Base-by-base conservation (phyloP, 2,113 vertebrate species). In the Spheniscus mendiculus region DNA sequence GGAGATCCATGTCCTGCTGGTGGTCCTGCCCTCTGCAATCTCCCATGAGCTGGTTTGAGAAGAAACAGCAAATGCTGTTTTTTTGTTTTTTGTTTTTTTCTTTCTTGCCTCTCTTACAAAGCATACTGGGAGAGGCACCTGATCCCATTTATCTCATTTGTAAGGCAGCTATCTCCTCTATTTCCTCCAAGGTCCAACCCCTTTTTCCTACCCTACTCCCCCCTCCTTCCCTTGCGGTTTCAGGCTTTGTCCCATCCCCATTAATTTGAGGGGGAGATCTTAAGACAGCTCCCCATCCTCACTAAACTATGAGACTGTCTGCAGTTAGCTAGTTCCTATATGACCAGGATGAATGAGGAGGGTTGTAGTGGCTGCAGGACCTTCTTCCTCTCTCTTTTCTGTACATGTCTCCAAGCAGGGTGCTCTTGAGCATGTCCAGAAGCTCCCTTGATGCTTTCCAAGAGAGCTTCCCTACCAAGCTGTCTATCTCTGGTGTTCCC, bases 51-150 rank as follows among this genome's bases (percentile, higher is more conserved):
- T 83, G 47, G 11, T 23, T 56, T 66, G 42, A 74, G 34, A 38
- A 29, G 56, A 44, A 15, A 0, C 4, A 45, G 4, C 8, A 12
- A 40, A 59, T 22, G 14, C 4, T 47, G 38, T 16, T 11, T 12
- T 52, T 17, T 17, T 15, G 22, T 21, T 55, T 21, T 0, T n/a
- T n/a, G n/a, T n/a, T n/a, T n/a, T 19, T 4, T 2, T 5, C 23
- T 7, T 42, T 29, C n/a, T 77, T 59, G 22, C 14, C 32, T 38
- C 15, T 49, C 32, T 55, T 38, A 22, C 2, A 42, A 82, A 66
- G 26, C 40, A 19, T 15, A 17, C 15, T 34, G 61, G 23, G 32
- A 82, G 45, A 59, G 80, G 19, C 4, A 21, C 16, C 44, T 25
- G 47, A 11, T 3, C 5, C 56, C 32, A 2, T n/a, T 23, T 58